These are phyloP conservation scores for Rousettus leschenaultii DNA, from an alignment of 2,113 vertebrate genomes.

Conservation along the genomic window DNA sequence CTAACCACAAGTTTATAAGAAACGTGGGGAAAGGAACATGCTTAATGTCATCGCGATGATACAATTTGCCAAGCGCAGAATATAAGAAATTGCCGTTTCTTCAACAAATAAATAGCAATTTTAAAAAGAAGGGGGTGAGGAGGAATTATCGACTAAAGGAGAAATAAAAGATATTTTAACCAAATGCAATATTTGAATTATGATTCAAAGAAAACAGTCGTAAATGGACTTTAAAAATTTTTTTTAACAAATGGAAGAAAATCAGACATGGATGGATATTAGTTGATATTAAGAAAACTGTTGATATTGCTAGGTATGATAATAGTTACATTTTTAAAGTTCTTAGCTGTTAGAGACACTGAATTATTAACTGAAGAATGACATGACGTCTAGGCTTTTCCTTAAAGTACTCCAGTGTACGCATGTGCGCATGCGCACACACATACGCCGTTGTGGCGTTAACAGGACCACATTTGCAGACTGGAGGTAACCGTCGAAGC, in stretches of 20 bases:
- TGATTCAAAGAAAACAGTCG: background rate
- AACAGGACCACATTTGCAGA: background rate
- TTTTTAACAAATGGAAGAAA: background rate
- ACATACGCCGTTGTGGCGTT: background rate
- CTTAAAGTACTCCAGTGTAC: background rate
- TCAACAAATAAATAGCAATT: background rate
- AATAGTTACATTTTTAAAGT: background rate
- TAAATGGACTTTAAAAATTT: background rate
- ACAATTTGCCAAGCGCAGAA: background rate
- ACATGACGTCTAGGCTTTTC: background rate
- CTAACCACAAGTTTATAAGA: background rate
- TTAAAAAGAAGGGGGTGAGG: background rate
- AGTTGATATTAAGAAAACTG: background rate
- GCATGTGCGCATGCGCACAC: rapidly evolving
- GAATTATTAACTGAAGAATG: background rate
- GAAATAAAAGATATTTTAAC: background rate
- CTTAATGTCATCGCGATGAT: background rate
- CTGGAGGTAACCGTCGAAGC: background rate
- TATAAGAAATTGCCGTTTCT: background rate
- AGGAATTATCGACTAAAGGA: background rate
- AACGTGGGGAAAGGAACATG: background rate
- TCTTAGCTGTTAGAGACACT: background rate
- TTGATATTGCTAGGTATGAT: background rate
- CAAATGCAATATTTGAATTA: background rate
- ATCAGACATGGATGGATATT: background rate